Evolutionary conservation across 1,140 invertebrate genomes (phyloP).

Genomic region (Coenobita brevimanus): DNA sequence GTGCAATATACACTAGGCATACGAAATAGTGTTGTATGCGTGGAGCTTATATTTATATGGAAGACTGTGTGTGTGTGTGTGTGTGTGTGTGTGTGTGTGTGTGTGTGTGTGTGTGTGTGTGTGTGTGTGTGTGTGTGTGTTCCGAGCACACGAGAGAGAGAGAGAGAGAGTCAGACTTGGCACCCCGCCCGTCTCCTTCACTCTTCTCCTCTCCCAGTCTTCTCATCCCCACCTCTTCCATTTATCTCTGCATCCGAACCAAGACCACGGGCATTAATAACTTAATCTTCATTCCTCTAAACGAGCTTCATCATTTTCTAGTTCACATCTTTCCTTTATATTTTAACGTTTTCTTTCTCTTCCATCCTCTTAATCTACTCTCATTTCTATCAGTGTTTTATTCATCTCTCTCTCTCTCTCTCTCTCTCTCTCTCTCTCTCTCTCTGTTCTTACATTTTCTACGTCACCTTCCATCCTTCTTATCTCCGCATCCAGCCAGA

Average conservation of each 20-base stretch:
- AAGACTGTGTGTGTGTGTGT: no score
- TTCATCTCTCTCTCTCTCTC: background rate
- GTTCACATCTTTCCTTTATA: no score
- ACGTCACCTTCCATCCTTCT: background rate
- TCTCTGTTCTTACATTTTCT: no score
- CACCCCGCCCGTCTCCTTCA: no score
- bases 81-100: background rate
- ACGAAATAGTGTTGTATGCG: no score
- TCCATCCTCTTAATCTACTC: background rate
- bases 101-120: background rate
- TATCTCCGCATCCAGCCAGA: no score
- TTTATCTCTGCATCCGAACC: background rate
- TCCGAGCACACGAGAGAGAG: background rate
- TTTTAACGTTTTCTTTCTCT: slow-evolving; percentile 21
- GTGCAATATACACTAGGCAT: no score
- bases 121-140: background rate
- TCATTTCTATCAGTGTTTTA: background rate
- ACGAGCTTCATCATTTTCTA: background rate
- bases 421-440: background rate
- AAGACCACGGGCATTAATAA: background rate
- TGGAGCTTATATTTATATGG: no score
- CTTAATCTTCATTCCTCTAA: background rate
- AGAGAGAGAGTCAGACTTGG: background rate
- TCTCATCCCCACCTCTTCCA: no score
- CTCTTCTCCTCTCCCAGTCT: no score